Base-by-base conservation (phyloP, 1,140 invertebrate genomes). In the Argopecten irradians region DNA sequence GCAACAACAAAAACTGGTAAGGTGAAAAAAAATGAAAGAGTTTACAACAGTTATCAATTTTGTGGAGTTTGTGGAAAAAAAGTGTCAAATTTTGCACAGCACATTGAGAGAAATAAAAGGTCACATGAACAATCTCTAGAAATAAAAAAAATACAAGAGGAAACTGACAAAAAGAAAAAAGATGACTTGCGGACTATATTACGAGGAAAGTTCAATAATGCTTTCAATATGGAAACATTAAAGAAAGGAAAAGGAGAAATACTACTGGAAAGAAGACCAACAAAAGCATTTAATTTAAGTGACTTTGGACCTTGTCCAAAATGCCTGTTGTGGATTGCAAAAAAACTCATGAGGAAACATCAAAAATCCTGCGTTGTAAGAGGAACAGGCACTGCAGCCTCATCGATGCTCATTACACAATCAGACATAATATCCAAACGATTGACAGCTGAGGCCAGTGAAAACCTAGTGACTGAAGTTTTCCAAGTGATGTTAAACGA, bases 21-120 rank as follows among this genome's bases (percentile, higher is more conserved):
- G 28, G 33, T 16, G 19, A 89, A 89, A 36, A 88, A 86, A 86
- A 39, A 83, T 35, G 41, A 35, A 22, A 82, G 84, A 35, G 55
- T 86, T 39, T 83, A 89, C 34, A 89, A 89, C 39, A 89, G 88
- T 82, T 89, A 83, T n/a, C 88, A 89, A 36, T 89, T 86, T 35
- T 89, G 88, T 83, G 88, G 46, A 28, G 34, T 19, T 33, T 89
- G 88, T 41, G 32, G 82, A 16, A 83, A 22, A 41, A 89, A 85
- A 43, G 34, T 82, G 9, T 88, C 87, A 88, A 88, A 88, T 83
- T 35, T 88, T 13, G 16, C 84, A 32, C 88, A 41, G 39, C 39
- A 41, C 39, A 41, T 41, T 9, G 16, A 41, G 8, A 41, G 39
- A 41, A 41, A 41, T 16, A 41, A 41, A 41, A 41, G 16, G 39